Evolutionary conservation across 2,888 invertebrate genomes (phyloP).

Genomic region (Julus scanicus): DNA sequence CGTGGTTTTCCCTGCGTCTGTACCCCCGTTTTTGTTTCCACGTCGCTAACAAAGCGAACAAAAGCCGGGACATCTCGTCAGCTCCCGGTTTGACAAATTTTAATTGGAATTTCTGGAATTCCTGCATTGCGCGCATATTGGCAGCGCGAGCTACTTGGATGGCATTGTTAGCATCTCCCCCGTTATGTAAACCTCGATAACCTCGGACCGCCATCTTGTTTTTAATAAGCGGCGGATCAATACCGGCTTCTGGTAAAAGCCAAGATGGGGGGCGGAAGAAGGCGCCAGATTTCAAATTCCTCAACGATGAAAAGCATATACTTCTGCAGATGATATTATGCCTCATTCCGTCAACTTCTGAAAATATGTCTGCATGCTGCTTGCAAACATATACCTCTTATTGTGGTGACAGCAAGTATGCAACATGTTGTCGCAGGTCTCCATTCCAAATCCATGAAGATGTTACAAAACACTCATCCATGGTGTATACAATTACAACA

Average conservation of each 20-base stretch:
- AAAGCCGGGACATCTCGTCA: background rate
- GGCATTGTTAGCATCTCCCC: background rate
- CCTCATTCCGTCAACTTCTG: too few relatives aligned
- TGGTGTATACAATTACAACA: too few relatives aligned
- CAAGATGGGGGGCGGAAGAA: background rate
- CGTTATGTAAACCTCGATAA: background rate
- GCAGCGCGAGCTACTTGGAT: background rate
- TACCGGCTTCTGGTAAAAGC: background rate
- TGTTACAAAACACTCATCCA: too few relatives aligned
- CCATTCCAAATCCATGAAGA: too few relatives aligned
- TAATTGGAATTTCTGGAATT: conserved; percentile 42
- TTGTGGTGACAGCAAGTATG: too few relatives aligned
- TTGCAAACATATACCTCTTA: too few relatives aligned
- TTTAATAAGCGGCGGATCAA: background rate
- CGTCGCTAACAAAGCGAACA: conserved; percentile 9
- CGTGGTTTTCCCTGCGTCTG: background rate
- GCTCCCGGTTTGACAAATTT: conserved; percentile 5
- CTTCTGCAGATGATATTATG: too few relatives aligned
- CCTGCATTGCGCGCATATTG: conserved; percentile 2
- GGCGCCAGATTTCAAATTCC: background rate
- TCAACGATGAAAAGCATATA: too few relatives aligned
- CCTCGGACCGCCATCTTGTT: background rate
- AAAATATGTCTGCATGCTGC: too few relatives aligned
- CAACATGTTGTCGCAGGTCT: too few relatives aligned
- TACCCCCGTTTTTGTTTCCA: background rate